A percentile compares a stretch with the other conserved stretches of the same genome.
These are phyloP conservation scores for Acanthis flammea DNA, from an alignment of 2,797 vertebrate genomes.

Conservation along the genomic window DNA sequence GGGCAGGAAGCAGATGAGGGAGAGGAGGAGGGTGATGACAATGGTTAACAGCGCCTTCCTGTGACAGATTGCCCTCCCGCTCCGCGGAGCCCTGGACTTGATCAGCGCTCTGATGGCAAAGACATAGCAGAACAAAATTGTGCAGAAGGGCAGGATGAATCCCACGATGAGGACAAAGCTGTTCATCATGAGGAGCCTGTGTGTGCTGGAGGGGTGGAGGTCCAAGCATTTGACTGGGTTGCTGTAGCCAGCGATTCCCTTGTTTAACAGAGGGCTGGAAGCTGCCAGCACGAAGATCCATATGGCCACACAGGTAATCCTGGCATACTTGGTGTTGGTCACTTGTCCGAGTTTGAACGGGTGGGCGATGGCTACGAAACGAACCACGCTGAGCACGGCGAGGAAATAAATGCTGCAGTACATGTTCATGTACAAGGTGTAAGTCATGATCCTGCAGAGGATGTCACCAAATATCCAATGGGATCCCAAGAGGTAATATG, in stretches of 20 bases:
- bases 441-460: slow-evolving; percentile 76
- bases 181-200: slow-evolving; percentile 62
- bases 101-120: slow-evolving; percentile 67
- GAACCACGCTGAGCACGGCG: slow-evolving; percentile 73
- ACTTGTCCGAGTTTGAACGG: slow-evolving; percentile 59
- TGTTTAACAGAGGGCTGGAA: slow-evolving; percentile 25
- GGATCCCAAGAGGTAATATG: slow-evolving; percentile 73
- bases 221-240: slow-evolving; percentile 68
- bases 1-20: slow-evolving; percentile 78
- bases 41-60: slow-evolving; percentile 74
- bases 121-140: slow-evolving; percentile 73
- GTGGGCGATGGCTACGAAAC: slow-evolving; percentile 71
- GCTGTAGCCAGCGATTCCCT: neutral
- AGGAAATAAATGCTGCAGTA: slow-evolving; percentile 83
- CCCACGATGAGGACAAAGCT: slow-evolving; percentile 58
- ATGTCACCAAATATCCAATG: slow-evolving; percentile 75
- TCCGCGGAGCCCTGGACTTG: neutral
- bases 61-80: neutral
- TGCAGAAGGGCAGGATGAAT: slow-evolving; percentile 73
- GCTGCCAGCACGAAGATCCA: slow-evolving; percentile 71
- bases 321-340: slow-evolving; percentile 46
- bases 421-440: slow-evolving; percentile 80
- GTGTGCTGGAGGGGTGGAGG: neutral
- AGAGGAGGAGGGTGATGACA: slow-evolving; percentile 73
- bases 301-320: slow-evolving; percentile 55